A percentile compares a stretch with the other conserved stretches of the same genome.
Conservation (phyloP, 2,797 vertebrate genomes). For the Erithacus rubecula region DNA sequence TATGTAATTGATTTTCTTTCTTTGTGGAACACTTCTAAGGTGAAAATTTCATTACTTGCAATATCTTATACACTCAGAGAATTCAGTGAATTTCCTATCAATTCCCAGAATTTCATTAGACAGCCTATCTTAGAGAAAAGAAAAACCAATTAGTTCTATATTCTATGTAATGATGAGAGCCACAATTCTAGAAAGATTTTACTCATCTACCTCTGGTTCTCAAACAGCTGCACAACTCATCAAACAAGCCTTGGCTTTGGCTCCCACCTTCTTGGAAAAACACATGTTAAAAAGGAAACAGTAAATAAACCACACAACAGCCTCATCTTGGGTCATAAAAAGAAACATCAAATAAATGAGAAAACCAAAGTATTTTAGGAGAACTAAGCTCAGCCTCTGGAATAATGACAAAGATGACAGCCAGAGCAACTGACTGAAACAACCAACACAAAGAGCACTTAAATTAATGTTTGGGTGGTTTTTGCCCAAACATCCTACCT, state of each 20-base stretch:
- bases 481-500: neutral
- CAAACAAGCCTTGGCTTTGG: neutral
- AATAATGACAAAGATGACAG: neutral
- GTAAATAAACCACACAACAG: neutral
- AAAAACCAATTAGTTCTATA: neutral
- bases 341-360: neutral
- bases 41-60: neutral
- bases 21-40: neutral
- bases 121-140: neutral
- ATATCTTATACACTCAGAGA: neutral
- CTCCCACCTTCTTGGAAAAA: neutral
- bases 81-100: neutral
- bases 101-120: neutral
- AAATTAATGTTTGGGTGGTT: rapidly evolving
- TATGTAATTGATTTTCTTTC: neutral
- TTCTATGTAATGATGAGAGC: neutral
- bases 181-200: neutral
- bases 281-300: neutral
- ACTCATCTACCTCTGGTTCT: neutral
- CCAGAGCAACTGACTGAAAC: neutral
- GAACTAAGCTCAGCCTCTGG: neutral
- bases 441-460: neutral
- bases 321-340: neutral
- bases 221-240: neutral
- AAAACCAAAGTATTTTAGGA: neutral